Percentiles rank a stretch among this genome's conserved stretches.
Conservation (phyloP, 2,797 vertebrate genomes). For the Anomalospiza imberbis region DNA sequence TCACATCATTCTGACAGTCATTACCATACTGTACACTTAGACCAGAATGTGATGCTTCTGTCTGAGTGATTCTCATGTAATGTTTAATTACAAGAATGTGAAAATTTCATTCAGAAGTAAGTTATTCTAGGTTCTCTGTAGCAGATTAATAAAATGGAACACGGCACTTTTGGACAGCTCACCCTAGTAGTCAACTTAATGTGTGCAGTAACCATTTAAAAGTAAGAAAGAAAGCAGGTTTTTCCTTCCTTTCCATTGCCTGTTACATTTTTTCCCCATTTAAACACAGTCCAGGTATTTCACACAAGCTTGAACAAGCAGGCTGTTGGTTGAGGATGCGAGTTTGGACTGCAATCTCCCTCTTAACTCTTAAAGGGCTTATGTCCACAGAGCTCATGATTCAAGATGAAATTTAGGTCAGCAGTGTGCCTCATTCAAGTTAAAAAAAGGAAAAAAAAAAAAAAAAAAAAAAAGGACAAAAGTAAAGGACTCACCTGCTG, state of each 20-base stretch:
- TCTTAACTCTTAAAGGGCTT: not conserved
- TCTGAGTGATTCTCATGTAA: not conserved
- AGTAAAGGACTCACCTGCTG: slow-evolving; percentile 82
- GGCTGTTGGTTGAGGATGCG: not conserved
- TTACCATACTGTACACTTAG: not conserved
- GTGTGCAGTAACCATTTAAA: not conserved
- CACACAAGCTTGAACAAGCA: not conserved
- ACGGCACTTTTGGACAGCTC: not conserved
- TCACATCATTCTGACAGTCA: slow-evolving; percentile 4
- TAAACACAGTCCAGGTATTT: not conserved
- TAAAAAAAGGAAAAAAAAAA: not conserved
- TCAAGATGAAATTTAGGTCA: not conserved
- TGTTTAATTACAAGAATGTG: not conserved
- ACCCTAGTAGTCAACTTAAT: not conserved
- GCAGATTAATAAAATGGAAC: not conserved
- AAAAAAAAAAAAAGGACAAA: too few relatives aligned
- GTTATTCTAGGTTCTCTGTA: not conserved
- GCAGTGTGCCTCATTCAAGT: not conserved
- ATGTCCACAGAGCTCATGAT: not conserved
- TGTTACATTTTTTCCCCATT: not conserved
- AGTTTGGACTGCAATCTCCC: not conserved
- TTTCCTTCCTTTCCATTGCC: not conserved
- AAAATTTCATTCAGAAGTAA: not conserved
- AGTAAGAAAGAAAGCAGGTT: not conserved
- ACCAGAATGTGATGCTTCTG: not conserved